Base-by-base conservation (phyloP, 2,888 invertebrate species). In the Cataglyphis altisquamis region DNA sequence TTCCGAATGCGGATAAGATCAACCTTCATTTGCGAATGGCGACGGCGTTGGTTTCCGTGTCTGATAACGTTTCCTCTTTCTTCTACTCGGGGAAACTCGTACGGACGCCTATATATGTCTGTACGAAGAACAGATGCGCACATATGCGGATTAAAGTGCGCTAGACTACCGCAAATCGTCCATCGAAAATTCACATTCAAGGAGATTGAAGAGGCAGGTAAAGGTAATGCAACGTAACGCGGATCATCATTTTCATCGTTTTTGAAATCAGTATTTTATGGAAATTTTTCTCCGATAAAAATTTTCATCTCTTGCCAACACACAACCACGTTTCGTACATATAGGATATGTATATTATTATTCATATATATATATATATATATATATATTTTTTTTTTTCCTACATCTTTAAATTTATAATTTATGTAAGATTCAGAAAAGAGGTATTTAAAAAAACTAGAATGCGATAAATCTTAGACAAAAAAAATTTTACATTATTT, bases 11-110 rank as follows among this genome's bases (percentile, higher is more conserved):
- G 84, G 82, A 81, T 68, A 74, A 78, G 85, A 78, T 87, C 81
- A 84, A 60, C 60, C 32, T 87, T 88, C 82, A 74, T 87, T 87
- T 80, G 36, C 83, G 73, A 84, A 80, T 57, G 75, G 66, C 74
- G 74, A 86, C 74, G 81, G 39, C 41, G 55, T 62, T 62, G 70
- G 82, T 82, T 68, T 83, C 68, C 75, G 72, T 67, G 83, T 57
- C 62, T 74, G 84, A 89, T 89, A 84, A 84, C 82, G 81, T 81
- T 84, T 64, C 72, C 85, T 82, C 80, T 52, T 85, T 45, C 83
- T 84, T 64, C 12, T 68, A 60, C 21, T n/a, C 18, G 63, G 66
- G 64, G 60, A 66, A 70, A 21, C 57, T 62, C 48, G 18, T 32
- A 0, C 55, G 18, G 10, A 29, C 74, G n/a, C 18, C 29, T 64